phyloP scores from a whole-genome alignment of 1,140 invertebrate genomes.

The Penaeus chinensis region DNA sequence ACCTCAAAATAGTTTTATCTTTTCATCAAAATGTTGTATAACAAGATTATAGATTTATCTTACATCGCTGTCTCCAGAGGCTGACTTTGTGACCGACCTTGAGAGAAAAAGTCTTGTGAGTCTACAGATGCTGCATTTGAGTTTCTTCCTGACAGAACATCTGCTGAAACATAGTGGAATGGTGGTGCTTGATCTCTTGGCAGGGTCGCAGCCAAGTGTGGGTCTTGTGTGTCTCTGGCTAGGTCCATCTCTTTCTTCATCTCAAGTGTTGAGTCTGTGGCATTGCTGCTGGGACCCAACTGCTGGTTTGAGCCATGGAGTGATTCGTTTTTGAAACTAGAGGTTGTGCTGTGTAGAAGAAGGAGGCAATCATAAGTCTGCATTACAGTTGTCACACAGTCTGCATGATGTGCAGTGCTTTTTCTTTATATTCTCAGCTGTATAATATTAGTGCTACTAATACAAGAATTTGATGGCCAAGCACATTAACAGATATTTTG shows the following conservation, averaged over 20 bases:
- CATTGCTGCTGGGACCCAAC: conserved; percentile 32
- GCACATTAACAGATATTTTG: background rate
- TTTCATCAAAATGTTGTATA: background rate
- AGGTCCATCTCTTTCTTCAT: conserved; percentile 49
- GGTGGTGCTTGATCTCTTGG: conserved; percentile 47
- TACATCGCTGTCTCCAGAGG: conserved; percentile 58
- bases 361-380: background rate
- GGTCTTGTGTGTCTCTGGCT: conserved; percentile 20
- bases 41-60: background rate
- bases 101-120: conserved; percentile 20
- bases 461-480: too few species aligned
- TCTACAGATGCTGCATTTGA: conserved; percentile 13
- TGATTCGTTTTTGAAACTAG: conserved; percentile 46
- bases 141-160: conserved; percentile 15
- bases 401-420: background rate
- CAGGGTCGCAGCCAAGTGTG: conserved; percentile 47
- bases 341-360: conserved; percentile 32
- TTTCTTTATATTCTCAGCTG: background rate
- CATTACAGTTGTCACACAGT: background rate
- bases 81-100: conserved; percentile 51
- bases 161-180: conserved; percentile 39
- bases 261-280: conserved; percentile 49
- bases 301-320: conserved; percentile 31
- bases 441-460: background rate
- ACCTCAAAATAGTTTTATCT: background rate